Base-by-base conservation (phyloP, 2,113 vertebrate species). In the Origma solitaria region DNA sequence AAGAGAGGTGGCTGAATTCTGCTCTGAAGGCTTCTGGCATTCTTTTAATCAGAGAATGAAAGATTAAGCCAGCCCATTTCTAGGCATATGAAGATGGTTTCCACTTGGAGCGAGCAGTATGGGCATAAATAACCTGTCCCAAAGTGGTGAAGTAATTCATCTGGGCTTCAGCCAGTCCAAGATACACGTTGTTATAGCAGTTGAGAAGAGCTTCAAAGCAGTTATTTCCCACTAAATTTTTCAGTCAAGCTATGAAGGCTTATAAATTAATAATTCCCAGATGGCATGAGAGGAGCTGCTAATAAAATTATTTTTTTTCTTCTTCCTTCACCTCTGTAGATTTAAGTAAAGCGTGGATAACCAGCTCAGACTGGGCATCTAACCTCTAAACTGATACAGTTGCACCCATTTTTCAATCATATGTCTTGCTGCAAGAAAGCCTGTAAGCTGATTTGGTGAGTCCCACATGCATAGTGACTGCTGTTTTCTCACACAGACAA, bases 221-320 rank as follows among this genome's bases (percentile, higher is more conserved):
- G 82, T n/a, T 90, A 62, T 66, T 91, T 79, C 35, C 75, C 68
- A 77, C 70, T 70, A 68, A 70, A 95, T 23, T 87, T 95, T 86
- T 71, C 42, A 86, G 84, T 94, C 71, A 51, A 95, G 94, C 54
- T 87, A 69, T 89, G 83, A 93, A 76, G 76, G 88, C 69, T 96
- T 92, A 82, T 69, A 95, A 97, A 97, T 95, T 94, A 97, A 95
- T 95, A 95, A 97, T 92, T 88, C 81, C 86, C 87, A 95, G 89
- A 79, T 97, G 86, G 62, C 50, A 91, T 80, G 51, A 12, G 45
- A 90, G 64, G 49, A n/a, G n/a, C 42, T 44, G 42, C 42, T 44
- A 44, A 44, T 44, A 44, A 44, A 44, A 44, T 17, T 44, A 15
- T 44, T 85, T 84, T 86, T 71, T 82, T 40, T 65, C 38, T 66